Evolutionary conservation across 2,888 invertebrate species (phyloP).

Genomic region (Leptura quadrifasciata): DNA sequence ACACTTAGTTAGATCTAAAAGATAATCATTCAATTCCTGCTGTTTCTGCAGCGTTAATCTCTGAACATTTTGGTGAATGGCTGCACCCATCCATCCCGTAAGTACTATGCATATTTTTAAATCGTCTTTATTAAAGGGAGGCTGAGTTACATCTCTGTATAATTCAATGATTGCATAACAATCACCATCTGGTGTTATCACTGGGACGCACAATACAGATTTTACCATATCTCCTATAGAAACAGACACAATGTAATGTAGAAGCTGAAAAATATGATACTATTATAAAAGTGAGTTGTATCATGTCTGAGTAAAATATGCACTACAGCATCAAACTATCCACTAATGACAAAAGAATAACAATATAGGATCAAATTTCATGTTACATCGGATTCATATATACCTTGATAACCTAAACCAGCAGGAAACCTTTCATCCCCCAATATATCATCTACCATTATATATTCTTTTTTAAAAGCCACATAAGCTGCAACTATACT

Average conservation of each 20-base stretch:
- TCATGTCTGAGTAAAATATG: too few species aligned
- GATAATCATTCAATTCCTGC: constrained; percentile 71
- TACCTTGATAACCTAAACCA: constrained; percentile 73
- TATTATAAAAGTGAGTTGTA: too few species aligned
- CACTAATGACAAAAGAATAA: too few species aligned
- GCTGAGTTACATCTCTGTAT: constrained; percentile 72
- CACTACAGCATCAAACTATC: too few species aligned
- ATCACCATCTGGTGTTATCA: constrained; percentile 77
- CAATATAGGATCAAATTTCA: too few species aligned
- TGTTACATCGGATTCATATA: too few species aligned
- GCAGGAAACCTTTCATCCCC: constrained; percentile 77
- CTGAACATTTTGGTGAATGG: constrained; percentile 72
- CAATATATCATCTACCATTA: constrained; percentile 76
- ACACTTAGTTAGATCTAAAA: constrained; percentile 70
- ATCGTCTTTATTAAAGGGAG: constrained; percentile 67
- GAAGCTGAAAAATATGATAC: too few species aligned
- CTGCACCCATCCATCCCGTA: constrained; percentile 73
- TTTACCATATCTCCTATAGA: constrained; percentile 76
- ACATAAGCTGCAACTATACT: constrained; percentile 78
- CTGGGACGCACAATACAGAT: constrained; percentile 78
- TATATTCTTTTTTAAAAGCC: constrained; percentile 76
- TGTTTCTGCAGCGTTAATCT: constrained; percentile 70
- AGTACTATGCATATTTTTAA: constrained; percentile 70
- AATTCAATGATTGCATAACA: constrained; percentile 79
- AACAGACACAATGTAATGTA: not conserved